A percentile compares a stretch with the other conserved stretches of the same genome.
Conservation (phyloP, 2,113 vertebrate species). For the Pygoscelis adeliae region DNA sequence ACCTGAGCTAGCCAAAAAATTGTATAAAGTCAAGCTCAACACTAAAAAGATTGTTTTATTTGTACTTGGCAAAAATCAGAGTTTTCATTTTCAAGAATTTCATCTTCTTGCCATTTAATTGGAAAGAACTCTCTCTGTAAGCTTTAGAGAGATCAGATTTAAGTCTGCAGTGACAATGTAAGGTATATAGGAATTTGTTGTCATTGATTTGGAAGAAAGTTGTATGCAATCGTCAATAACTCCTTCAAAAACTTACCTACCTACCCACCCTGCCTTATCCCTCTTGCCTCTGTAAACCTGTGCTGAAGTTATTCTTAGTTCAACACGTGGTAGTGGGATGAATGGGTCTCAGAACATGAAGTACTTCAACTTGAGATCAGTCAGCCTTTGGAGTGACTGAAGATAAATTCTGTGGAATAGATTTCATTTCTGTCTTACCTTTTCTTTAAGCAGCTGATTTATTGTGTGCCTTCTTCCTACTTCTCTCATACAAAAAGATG, state of each 20-base stretch:
- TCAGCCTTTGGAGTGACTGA: background rate
- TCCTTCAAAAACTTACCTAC: background rate
- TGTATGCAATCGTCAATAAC: background rate
- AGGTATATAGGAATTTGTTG: background rate
- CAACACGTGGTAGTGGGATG: background rate
- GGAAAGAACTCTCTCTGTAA: background rate
- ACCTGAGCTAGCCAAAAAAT: background rate
- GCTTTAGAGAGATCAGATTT: background rate
- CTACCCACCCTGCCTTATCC: background rate
- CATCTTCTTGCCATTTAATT: background rate
- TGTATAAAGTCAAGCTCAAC: background rate
- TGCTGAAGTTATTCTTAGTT: background rate
- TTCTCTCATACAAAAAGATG: background rate
- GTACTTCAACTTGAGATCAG: background rate
- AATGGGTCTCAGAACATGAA: background rate
- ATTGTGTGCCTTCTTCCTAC: background rate
- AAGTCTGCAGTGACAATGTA: background rate
- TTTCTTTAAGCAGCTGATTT: background rate
- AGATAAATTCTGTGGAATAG: background rate
- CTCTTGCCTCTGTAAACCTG: background rate
- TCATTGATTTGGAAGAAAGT: background rate
- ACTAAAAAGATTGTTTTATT: background rate
- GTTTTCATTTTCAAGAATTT: background rate
- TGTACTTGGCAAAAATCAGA: background rate
- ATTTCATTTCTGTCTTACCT: background rate